A percentile compares a stretch with the other conserved stretches of the same genome.
phyloP scores from a whole-genome alignment of 1,140 invertebrate species.

The Drosophila pseudoananassae region DNA sequence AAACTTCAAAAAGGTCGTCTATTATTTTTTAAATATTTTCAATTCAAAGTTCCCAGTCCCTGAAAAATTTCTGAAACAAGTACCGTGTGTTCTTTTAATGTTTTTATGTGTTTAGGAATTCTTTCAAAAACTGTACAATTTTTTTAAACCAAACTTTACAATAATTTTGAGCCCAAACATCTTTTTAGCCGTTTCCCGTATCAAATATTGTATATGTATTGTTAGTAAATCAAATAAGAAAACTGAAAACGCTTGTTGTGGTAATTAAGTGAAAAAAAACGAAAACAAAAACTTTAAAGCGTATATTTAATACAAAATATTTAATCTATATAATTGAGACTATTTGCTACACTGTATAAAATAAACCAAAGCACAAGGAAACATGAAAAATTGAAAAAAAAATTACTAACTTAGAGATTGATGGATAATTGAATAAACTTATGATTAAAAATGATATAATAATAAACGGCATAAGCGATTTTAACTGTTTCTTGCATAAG shows the following conservation, averaged over 20 bases:
- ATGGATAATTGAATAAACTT: constrained; percentile 68
- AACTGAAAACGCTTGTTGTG: constrained; percentile 81
- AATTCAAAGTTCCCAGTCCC: too few species aligned
- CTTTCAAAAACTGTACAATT: background rate
- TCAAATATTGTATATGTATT: constrained; percentile 55
- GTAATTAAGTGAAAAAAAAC: constrained; percentile 64
- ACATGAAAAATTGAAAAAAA: constrained; percentile 24
- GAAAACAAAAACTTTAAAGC: constrained; percentile 32
- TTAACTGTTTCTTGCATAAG: constrained; percentile 72
- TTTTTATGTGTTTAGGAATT: too few species aligned
- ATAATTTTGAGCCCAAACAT: constrained; percentile 4
- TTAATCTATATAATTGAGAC: constrained; percentile 68
- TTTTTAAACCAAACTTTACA: background rate
- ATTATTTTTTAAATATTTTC: background rate
- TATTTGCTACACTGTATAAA: constrained; percentile 74
- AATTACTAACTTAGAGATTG: constrained; percentile 51
- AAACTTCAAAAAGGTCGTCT: constrained; percentile 39
- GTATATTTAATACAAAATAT: constrained; percentile 49
- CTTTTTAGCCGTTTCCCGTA: constrained; percentile 20
- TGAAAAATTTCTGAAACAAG: too few species aligned
- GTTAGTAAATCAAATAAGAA: constrained; percentile 81
- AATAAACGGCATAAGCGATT: constrained; percentile 71
- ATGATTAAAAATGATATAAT: constrained; percentile 60
- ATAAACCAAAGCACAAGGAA: constrained; percentile 34
- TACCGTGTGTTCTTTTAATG: too few species aligned